Percentiles rank a stretch among this genome's conserved stretches.
Evolutionary conservation across 2,888 invertebrate species (phyloP).

Genomic region (Heterodera filipjevi): DNA sequence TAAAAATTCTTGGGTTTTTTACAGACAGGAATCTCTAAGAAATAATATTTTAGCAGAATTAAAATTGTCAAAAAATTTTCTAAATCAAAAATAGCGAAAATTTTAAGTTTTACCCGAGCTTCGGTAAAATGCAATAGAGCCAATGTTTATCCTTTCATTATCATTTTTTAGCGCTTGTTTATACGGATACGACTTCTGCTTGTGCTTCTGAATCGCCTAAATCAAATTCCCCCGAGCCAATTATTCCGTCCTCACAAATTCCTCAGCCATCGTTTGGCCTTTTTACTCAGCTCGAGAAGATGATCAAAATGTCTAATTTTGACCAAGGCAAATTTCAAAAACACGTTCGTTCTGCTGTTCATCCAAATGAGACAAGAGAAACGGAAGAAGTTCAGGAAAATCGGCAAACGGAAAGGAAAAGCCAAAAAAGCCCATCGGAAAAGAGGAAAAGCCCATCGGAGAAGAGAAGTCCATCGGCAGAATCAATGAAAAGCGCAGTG

Average conservation of each 20-base stretch:
- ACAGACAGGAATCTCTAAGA: no score
- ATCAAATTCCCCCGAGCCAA: neutral
- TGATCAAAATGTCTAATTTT: slow-evolving; percentile 30
- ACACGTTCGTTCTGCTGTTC: neutral
- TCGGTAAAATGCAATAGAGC: no score
- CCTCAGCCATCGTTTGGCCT: neutral
- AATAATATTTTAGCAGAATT: no score
- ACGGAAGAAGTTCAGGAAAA: neutral
- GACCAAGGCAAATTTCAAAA: slow-evolving; percentile 29
- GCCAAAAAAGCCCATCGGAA: neutral
- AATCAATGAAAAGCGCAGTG: neutral
- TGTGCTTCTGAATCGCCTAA: neutral
- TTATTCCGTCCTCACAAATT: neutral
- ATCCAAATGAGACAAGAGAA: slow-evolving; percentile 2
- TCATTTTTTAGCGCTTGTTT: no score
- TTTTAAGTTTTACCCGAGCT: no score
- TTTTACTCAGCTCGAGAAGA: slow-evolving; percentile 26
- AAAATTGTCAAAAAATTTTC: no score
- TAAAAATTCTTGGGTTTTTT: no score
- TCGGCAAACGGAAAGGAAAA: neutral
- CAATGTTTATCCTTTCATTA: no score
- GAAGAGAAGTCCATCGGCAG: no score
- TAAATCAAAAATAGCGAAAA: no score
- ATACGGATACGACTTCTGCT: no score
- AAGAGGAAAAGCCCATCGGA: neutral